A percentile compares a stretch with the other conserved stretches of the same genome.
phyloP scores from a whole-genome alignment of 2,888 invertebrate species.

The Acanthococcus lagerstroemiae region DNA sequence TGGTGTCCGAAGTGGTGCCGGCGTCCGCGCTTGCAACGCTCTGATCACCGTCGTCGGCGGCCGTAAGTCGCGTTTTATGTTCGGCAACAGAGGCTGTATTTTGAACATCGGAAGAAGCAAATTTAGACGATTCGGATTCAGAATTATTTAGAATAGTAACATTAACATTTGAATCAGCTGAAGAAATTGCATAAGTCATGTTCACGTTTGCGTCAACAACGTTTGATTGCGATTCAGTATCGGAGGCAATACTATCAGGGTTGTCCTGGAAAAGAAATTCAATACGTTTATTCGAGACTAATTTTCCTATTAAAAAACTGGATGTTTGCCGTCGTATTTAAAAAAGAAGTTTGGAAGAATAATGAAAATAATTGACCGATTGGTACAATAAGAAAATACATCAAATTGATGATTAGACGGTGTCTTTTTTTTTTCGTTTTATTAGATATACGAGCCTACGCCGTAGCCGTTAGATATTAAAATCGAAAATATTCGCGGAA shows the following conservation, averaged over 20 bases:
- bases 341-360: background rate
- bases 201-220: constrained; percentile 9
- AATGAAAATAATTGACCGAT: background rate
- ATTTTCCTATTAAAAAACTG: background rate
- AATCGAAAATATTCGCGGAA: no score
- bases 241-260: constrained; percentile 6
- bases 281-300: constrained; percentile 12
- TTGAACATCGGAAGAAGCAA: constrained; percentile 5
- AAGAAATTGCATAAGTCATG: constrained; percentile 8
- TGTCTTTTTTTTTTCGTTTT: no score
- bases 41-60: constrained; percentile 1
- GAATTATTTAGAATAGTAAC: background rate
- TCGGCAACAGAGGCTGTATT: background rate
- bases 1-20: background rate
- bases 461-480: no score
- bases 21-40: background rate
- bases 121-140: constrained; percentile 8
- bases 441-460: no score
- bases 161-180: constrained; percentile 9
- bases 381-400: no score
- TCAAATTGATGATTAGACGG: no score
- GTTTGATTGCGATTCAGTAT: constrained; percentile 5
- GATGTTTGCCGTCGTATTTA: background rate
- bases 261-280: constrained; percentile 12
- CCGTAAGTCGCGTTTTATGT: background rate